Base-by-base conservation (phyloP, 1,140 invertebrate species). In the Caenorhabditis inopinata region DNA sequence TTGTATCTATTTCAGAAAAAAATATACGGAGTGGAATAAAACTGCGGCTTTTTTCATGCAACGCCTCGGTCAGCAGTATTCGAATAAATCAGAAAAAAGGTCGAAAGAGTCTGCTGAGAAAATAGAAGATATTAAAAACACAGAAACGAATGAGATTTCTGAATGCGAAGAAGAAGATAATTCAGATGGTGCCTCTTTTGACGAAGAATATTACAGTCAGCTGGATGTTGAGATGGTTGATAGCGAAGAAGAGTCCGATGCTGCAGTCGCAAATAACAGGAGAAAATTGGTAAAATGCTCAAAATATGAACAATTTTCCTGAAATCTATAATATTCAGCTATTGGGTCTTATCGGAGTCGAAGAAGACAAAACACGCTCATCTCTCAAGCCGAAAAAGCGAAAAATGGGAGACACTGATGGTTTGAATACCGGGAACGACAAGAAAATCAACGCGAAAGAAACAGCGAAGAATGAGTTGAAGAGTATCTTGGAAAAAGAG, bases 41-140 rank as follows among this genome's bases (percentile, higher is more conserved):
- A 68, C 58, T 7, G 58, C 58, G 1, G 58, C 58, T 1, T 68
- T 68, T 12, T 68, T 68, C 32, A 68, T 68, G 58, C 58, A 68
- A 38, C 58, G 58, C 1, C 58, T 68, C n/a, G 58, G 58, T 16
- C 32, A 38, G 21, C 58, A 68, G 38, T 68, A 68, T 25, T 12
- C 58, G 3, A 68, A 38, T 35, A 68, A 68, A 29, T 32, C 58
- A 11, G 58, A 68, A 18, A 68, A 68, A 68, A 21, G 21, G 32
- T 23, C 12, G n/a, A 68, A 68, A 12, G 38, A 68, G n/a, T 23
- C n/a, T n/a, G 5, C n/a, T 14, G 32, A 38, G n/a, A n/a, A 29
- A n/a, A 29, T 38, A 21, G 58, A 32, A 32, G 53, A 42, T 18
- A 11, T 42, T 5, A 42, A 29, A 3, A n/a, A 32, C 14, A 29